Base-by-base conservation (phyloP, 2,113 vertebrate genomes). In the Sphyrna mokarran region DNA sequence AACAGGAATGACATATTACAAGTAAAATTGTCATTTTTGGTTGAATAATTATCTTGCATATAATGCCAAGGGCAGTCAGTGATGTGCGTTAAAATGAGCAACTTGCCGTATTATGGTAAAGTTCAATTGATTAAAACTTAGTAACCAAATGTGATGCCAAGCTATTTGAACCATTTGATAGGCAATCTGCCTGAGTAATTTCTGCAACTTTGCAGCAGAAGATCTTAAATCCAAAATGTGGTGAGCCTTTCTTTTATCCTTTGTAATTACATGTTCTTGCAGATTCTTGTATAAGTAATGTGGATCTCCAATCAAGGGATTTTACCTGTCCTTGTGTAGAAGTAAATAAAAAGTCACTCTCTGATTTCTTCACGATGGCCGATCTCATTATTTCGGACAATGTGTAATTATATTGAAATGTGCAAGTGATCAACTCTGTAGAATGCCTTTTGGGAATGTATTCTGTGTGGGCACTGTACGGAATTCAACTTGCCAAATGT, bases 361-460 rank as follows among this genome's bases (percentile, higher is more conserved):
- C 22, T 14, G 43, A 72, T 72, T 76, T 76, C 68, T 76, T 72
- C 70, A 37, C 14, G 70, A 72, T 3, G 3, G 37, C 48, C 23
- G 37, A 90, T 90, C 94, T 72, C 66, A 93, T 68, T 93, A 72
- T 48, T 76, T 76, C 69, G 76, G 68, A 72, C 40, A 72, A 54
- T 70, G 40, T 72, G 69, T 95, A 23, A 43, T 76, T 70, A n/a
- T 54, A 11, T 95, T 95, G 94, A 72, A 95, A 72, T 58, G 69
- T 95, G 33, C 63, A 43, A 95, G 22, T 95, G 69, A 40, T 72
- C 5, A 95, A 72, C 68, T 54, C 70, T 72, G 93, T 94, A 48
- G 68, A 95, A 95, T 70, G 69, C 69, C 94, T 72, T 76, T 95
- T 43, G 69, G 69, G 94, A 95, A 72, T 48, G 23, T 95, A 69